phyloP scores from a whole-genome alignment of 1,140 invertebrate genomes.

The Augochlora pura region DNA sequence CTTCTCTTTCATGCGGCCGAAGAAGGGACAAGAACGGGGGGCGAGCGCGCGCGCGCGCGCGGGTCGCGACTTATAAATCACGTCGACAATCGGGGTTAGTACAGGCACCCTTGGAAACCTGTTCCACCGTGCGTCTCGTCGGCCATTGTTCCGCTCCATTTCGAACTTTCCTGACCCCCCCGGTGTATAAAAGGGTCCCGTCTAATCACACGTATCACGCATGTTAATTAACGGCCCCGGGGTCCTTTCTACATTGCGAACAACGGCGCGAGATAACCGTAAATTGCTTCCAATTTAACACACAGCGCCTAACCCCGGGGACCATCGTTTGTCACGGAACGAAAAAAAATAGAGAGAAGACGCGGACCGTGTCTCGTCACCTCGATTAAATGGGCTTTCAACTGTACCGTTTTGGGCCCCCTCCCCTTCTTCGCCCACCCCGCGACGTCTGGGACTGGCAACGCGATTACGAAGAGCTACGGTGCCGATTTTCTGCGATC shows the following conservation, averaged over 20 bases:
- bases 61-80: constrained; percentile 51
- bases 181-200: constrained; percentile 39
- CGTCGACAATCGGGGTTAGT: constrained; percentile 50
- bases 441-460: not conserved
- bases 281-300: constrained; percentile 46
- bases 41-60: not conserved
- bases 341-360: not conserved
- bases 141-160: constrained; percentile 45
- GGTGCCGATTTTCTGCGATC: too few relatives aligned
- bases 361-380: constrained; percentile 4
- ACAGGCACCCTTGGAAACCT: constrained; percentile 47
- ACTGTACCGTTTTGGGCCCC: too few relatives aligned
- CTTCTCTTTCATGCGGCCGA: constrained; percentile 31
- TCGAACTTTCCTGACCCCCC: constrained; percentile 51
- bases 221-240: constrained; percentile 42
- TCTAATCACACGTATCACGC: constrained; percentile 48
- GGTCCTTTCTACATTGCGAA: constrained; percentile 33
- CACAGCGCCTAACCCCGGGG: not conserved
- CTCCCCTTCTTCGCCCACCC: too few relatives aligned
- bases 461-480: not conserved
- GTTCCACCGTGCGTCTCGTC: constrained; percentile 37
- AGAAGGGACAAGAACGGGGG: not conserved
- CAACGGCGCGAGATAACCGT: constrained; percentile 40
- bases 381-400: not conserved
- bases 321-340: constrained; percentile 26